Evolutionary conservation across 2,888 invertebrate genomes (phyloP).

Genomic region (Lithosia quadra): DNA sequence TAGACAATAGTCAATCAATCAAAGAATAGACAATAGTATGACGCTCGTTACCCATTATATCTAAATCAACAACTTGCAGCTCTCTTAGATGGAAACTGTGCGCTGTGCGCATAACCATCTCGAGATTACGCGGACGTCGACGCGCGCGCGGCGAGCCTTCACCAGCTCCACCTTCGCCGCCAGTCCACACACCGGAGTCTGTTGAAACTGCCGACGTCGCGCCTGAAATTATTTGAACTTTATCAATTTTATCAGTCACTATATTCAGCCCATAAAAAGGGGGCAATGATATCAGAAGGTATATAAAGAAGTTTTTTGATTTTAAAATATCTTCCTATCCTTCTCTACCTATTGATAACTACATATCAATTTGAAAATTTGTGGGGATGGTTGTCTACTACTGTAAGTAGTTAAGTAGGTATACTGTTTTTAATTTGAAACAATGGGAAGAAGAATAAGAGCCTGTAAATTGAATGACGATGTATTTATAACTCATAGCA

Average conservation of each 20-base stretch:
- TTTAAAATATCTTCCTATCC: too few species aligned
- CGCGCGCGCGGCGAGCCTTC: conserved; percentile 77
- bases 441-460: too few species aligned
- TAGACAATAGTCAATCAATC: background rate
- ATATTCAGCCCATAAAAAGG: background rate
- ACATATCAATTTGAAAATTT: too few species aligned
- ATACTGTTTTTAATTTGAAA: too few species aligned
- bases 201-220: conserved; percentile 88
- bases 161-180: conserved; percentile 67
- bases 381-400: too few species aligned
- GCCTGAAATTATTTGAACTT: conserved; percentile 52
- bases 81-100: conserved; percentile 93
- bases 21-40: background rate
- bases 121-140: conserved; percentile 89
- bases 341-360: too few species aligned
- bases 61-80: conserved; percentile 81
- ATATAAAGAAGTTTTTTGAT: too few species aligned
- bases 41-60: conserved; percentile 80
- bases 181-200: conserved; percentile 89
- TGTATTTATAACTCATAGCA: too few species aligned
- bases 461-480: too few species aligned
- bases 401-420: too few species aligned
- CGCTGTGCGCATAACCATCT: conserved; percentile 91
- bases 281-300: too few species aligned
- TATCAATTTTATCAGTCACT: background rate